These are phyloP conservation scores for Drosophila lacicola DNA, from an alignment of 2,888 invertebrate genomes.

Conservation along the genomic window DNA sequence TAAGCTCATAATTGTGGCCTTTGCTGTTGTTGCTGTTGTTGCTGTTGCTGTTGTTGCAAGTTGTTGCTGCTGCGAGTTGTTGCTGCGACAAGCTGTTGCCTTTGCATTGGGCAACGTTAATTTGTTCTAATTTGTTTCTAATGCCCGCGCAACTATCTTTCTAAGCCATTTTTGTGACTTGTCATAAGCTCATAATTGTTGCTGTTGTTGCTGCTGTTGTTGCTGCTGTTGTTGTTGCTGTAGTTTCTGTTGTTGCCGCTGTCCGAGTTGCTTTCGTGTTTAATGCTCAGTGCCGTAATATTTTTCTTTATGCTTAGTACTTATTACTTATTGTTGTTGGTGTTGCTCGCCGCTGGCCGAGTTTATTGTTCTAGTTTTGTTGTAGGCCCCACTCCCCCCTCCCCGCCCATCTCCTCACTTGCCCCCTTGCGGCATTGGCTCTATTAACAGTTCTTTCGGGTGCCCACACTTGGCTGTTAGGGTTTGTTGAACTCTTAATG, in stretches of 20 bases:
- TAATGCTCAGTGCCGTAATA: constrained; percentile 75
- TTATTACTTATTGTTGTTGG: constrained; percentile 45
- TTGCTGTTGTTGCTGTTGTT: neutral
- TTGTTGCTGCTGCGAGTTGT: constrained; percentile 10
- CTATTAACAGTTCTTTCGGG: constrained; percentile 64
- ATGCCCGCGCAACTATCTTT: constrained; percentile 24
- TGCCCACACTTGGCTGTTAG: constrained; percentile 32
- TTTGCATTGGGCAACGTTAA: neutral
- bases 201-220: neutral
- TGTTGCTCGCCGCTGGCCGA: constrained; percentile 55
- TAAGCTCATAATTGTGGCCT: constrained; percentile 27
- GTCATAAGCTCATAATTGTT: constrained; percentile 45
- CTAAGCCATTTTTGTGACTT: constrained; percentile 46
- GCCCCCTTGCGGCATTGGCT: constrained; percentile 13
- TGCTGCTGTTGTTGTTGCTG: constrained; percentile 14
- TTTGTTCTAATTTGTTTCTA: constrained; percentile 61
- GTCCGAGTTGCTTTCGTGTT: constrained; percentile 44
- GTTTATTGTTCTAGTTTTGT: constrained; percentile 72
- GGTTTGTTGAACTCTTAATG: constrained; percentile 76
- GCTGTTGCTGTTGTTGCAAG: neutral
- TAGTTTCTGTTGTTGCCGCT: constrained; percentile 16
- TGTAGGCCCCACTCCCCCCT: neutral
- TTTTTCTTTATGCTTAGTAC: constrained; percentile 64
- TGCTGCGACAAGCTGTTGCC: constrained; percentile 6
- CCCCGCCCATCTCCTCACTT: neutral